These are phyloP conservation scores for Dasyornis broadbenti DNA, from an alignment of 2,113 vertebrate genomes.

Conservation along the genomic window DNA sequence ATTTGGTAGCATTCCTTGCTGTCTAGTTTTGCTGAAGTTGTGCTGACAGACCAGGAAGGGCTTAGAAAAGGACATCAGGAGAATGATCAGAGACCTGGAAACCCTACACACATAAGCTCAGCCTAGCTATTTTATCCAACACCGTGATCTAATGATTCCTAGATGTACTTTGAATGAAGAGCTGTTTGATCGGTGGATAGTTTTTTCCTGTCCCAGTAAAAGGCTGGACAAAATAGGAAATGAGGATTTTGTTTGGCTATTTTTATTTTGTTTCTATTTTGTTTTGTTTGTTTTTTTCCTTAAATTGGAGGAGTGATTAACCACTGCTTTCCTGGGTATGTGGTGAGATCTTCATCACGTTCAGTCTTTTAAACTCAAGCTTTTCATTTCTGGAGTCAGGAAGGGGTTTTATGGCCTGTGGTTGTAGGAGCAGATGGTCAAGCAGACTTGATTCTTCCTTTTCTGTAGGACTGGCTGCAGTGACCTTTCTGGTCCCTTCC, in stretches of 20 bases:
- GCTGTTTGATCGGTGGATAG: not conserved
- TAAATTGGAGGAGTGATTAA: not conserved
- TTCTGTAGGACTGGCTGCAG: not conserved
- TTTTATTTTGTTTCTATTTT: not conserved
- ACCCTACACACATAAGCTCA: not conserved
- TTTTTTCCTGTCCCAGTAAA: not conserved
- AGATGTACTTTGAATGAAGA: not conserved
- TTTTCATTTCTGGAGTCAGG: not conserved
- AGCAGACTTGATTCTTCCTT: not conserved
- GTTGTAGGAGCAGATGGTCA: not conserved
- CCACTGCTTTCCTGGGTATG: not conserved
- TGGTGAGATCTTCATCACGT: not conserved
- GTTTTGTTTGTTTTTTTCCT: no score
- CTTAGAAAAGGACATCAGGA: not conserved
- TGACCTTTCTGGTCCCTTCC: not conserved
- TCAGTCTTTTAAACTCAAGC: not conserved
- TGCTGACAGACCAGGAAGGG: not conserved
- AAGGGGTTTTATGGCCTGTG: not conserved
- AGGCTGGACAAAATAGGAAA: not conserved
- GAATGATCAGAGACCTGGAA: not conserved
- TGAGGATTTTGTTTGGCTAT: not conserved
- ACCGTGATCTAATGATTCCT: not conserved
- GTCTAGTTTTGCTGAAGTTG: not conserved
- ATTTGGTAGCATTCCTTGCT: not conserved
- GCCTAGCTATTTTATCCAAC: not conserved